Conservation (phyloP, 2,888 invertebrate species). For the Coremacera marginata region DNA sequence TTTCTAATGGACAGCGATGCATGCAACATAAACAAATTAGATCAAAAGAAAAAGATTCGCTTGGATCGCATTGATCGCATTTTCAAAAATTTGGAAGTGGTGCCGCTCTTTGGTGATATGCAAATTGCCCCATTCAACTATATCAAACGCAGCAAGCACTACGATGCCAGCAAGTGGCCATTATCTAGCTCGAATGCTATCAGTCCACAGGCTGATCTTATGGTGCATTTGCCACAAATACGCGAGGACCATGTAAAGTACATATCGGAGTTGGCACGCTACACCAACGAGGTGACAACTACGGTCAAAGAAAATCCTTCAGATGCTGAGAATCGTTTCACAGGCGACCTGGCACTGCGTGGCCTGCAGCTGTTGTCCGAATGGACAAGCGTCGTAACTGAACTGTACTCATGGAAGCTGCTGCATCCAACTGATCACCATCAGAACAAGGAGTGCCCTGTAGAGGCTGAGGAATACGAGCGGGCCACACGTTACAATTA, state of each 20-base stretch:
- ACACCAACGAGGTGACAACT: constrained; percentile 85
- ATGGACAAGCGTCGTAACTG: constrained; percentile 97
- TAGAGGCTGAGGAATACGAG: constrained; percentile 98
- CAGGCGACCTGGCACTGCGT: constrained; percentile 89
- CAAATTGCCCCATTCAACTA: constrained; percentile 99
- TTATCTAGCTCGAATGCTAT: constrained; percentile 84
- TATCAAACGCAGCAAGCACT: constrained; percentile 93
- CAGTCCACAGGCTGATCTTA: constrained; percentile 93
- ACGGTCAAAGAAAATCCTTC: constrained; percentile 94
- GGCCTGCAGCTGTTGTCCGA: constrained; percentile 94
- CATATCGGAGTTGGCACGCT: constrained; percentile 93
- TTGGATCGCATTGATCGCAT: constrained; percentile 95
- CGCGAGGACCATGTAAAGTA: constrained; percentile 97
- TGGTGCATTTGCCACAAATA: constrained; percentile 94
- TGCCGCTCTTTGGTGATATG: constrained; percentile 98
- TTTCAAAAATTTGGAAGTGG: constrained; percentile 96
- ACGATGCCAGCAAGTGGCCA: constrained; percentile 93
- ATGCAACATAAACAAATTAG: constrained; percentile 94
- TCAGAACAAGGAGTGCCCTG: constrained; percentile 93
- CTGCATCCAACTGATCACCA: constrained; percentile 98
- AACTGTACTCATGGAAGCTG: constrained; percentile 97
- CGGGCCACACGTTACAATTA: constrained; percentile 98
- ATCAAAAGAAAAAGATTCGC: constrained; percentile 95
- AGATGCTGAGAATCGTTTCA: constrained; percentile 91
- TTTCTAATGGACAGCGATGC: constrained; percentile 96